Base-by-base conservation (phyloP, 92 coral and sea anemone species). In the Porites lobata region DNA sequence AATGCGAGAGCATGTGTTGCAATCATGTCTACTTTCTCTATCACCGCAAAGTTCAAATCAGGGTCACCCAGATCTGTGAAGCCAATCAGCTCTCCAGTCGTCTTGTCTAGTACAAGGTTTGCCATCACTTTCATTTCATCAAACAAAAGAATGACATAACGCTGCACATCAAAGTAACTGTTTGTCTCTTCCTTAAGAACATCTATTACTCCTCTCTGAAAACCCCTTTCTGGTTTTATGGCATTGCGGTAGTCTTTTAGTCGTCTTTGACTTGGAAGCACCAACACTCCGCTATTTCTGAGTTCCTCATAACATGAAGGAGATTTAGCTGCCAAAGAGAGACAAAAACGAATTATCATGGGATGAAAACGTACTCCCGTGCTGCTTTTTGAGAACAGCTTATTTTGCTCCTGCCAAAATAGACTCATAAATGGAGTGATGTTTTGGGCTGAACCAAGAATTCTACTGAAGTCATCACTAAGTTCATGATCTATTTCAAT, bases 41-140 rank as follows among this genome's bases (percentile, higher is more conserved):
- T 50, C 50, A 76, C 80, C n/a, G 70, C 85, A 87, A 66, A 90
- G 83, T 86, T 90, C 29, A 90, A 29, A 24, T 90, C 91, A 20
- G 80, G 91, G 56, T 93, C 93, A 72, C 96, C 96, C 24, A 93
- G 86, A 73, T 93, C 96, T 17, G 93, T 86, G 71, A 90, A 93
- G 21, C 94, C 94, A 20, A 93, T 90, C 21, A 93, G 91, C 62
- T 90, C 93, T 12, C 93, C 91, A 15, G 96, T 80, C 17, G 47
- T 61, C 29, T 93, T 93, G 81, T 85, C 89, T 4, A 93, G 79
- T 15, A 83, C 89, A 76, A 93, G 91, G 62, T 93, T 86, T 51
- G 93, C 22, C 75, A 29, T 61, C 9, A 93, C 65, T 79, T 87
- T 90, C 93, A 89, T 93, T 63, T 93, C 96, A 74, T 93, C 96